phyloP scores from a whole-genome alignment of 2,888 invertebrate genomes.

The Drosophila formosana region DNA sequence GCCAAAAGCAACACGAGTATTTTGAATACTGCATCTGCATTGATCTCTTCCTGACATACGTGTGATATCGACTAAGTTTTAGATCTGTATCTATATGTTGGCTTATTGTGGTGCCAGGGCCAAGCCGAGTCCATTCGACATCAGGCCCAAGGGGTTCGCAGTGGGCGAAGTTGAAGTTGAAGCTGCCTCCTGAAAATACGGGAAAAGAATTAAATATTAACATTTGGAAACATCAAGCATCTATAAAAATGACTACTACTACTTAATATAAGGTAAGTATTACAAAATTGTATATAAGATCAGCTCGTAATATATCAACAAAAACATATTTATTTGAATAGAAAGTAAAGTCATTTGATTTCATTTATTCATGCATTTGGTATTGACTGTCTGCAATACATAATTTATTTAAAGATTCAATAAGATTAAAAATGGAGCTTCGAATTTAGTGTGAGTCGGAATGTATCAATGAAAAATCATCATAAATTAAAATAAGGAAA shows the following conservation, averaged over 20 bases:
- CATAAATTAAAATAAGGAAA: too few species aligned
- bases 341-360: too few species aligned
- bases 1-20: conserved; percentile 49
- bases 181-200: conserved; percentile 58
- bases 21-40: conserved; percentile 43
- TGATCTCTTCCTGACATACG: background rate
- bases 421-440: too few species aligned
- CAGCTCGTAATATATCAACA: too few species aligned
- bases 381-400: too few species aligned
- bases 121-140: conserved; percentile 82
- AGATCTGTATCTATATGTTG: conserved; percentile 25
- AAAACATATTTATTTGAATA: too few species aligned
- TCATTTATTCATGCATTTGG: too few species aligned
- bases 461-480: too few species aligned
- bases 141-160: conserved; percentile 75
- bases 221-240: background rate
- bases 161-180: conserved; percentile 52
- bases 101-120: conserved; percentile 79
- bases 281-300: too few species aligned
- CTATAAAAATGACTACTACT: background rate
- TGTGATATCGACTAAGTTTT: conserved; percentile 18
- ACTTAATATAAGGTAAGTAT: too few species aligned
- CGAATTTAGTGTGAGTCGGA: too few species aligned
- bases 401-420: too few species aligned
- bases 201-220: background rate